Base-by-base conservation (phyloP, 2,113 vertebrate genomes). In the Cryptotis parvus region DNA sequence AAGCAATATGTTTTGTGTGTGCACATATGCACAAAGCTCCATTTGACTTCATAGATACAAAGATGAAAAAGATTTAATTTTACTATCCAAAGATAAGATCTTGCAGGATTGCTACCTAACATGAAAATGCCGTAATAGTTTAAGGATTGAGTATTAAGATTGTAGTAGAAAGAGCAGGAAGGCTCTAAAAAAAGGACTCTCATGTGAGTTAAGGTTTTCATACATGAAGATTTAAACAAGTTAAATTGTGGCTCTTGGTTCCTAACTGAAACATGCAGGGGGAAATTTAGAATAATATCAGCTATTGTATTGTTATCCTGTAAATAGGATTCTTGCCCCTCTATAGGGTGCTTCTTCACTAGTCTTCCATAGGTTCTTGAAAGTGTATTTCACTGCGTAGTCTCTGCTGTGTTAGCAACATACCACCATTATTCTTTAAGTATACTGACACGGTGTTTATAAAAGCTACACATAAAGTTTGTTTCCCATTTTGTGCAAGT, bases 51-150 rank as follows among this genome's bases (percentile, higher is more conserved):
- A 81, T n/a, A n/a, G 52, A 70, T 91, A 3, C 73, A 92, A 91
- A 89, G 55, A 87, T 94, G 43, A 73, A 58, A 15, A 75, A 63
- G 63, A 92, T 52, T 89, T 90, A 65, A 66, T 84, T 11, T n/a
- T 93, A 26, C 6, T 43, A 35, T 75, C 58, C 12, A 29, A 41
- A 95, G 45, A 68, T 27, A 49, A 1, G 27, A 58, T 66, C 35
- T 29, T 31, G 26, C 27, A 65, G 55, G 22, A 22, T 58, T 20
- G 3, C 4, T 22, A 58, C 55, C 55, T 58, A 58, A 58, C 55
- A 58, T 74, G 58, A 74, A 90, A 89, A 90, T 43, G 27, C 49
- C 4, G 18, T 0, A 37, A 7, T 66, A 66, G 45, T 35, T 90
- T 84, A 81, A 80, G 61, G 80, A 52, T 82, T 80, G 37, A 75